Base-by-base conservation (phyloP, 2,888 invertebrate genomes). In the Amblyjoppa fuscipennis region DNA sequence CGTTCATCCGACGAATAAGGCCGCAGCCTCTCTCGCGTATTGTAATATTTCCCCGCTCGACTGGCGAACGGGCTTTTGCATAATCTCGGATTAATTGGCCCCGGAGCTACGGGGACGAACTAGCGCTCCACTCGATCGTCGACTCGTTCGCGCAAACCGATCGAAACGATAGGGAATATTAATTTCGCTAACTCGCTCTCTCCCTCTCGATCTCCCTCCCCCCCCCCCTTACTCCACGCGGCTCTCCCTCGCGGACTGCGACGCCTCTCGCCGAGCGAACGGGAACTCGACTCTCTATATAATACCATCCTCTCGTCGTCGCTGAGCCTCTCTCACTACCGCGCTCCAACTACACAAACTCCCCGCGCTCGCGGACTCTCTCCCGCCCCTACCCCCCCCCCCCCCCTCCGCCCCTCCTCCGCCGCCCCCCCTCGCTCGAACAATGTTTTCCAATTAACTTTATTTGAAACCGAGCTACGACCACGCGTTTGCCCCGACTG, bases 381-480 rank as follows among this genome's bases (percentile, higher is more conserved):
- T 75, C 85, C 70, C 85, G 71, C 76, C 81, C 77, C 73, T 78
- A 69, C 80, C 74, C 70, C 73, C 80, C 64, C 66, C 20, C 20
- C 20, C 20, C 20, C 20, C 20, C 20, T 20, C 20, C 20, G 20
- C 74, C 70, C 76, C 80, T 59, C 66, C 66, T 31, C 53, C 61
- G 31, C 74, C 64, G 84, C 64, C 77, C 56, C 86, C 88, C 83
- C 83, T 82, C 81, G 83, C 87, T 84, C 89, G 88, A 91, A 91
- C 92, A 90, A 91, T 92, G 91, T 91, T 92, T 92, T 92, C 91
- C 92, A 92, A 93, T 93, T 92, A 93, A 92, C 92, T 93, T 92
- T 92, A 91, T 91, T 92, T 90, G 91, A 92, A 92, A 92, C 92
- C 90, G 92, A 91, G 90, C 89, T 89, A 89, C 89, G 82, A 88